Percentiles rank a stretch among this genome's conserved stretches.
Evolutionary conservation across 2,797 vertebrate species (phyloP).

Genomic region (Buceros bicornis): DNA sequence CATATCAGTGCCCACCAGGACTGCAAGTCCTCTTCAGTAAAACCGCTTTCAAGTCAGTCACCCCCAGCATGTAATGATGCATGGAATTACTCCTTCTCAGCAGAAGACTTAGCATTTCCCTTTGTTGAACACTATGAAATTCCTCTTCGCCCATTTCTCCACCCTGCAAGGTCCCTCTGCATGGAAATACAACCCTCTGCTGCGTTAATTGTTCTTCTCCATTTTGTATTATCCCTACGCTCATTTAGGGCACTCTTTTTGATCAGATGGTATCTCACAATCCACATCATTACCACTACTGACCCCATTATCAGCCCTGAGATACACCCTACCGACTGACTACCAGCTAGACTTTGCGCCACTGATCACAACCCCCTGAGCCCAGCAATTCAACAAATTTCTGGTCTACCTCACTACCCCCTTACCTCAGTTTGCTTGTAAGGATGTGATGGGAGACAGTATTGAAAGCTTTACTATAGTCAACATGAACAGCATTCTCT

Average conservation of each 20-base stretch:
- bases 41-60: neutral
- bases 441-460: neutral
- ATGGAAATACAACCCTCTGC: neutral
- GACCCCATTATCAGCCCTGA: neutral
- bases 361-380: neutral
- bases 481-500: neutral
- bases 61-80: neutral
- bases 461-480: neutral
- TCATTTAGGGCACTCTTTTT: neutral
- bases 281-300: neutral
- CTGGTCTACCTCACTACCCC: neutral
- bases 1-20: neutral
- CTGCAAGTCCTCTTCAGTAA: neutral
- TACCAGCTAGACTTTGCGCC: neutral
- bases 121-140: neutral
- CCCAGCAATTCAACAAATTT: rapidly evolving
- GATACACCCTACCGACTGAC: neutral
- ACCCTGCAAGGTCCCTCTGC: neutral
- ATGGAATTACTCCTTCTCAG: neutral
- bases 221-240: neutral
- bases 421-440: neutral
- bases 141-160: neutral
- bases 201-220: neutral
- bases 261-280: neutral
- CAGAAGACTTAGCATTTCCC: neutral